These are phyloP conservation scores for Lapara coniferarum DNA, from an alignment of 2,888 invertebrate species.

Conservation along the genomic window DNA sequence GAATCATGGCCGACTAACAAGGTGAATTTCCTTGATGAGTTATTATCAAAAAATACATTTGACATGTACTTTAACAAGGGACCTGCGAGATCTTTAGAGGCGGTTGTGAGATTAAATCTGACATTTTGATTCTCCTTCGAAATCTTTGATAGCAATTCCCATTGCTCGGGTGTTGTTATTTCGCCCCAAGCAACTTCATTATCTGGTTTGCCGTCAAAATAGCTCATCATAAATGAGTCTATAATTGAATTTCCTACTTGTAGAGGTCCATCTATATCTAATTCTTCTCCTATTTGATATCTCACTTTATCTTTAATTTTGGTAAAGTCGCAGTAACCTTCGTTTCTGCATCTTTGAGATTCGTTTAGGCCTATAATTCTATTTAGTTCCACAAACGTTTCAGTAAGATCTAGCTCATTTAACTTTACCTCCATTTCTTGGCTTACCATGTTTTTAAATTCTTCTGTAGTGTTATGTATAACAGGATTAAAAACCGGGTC, in stretches of 20 bases:
- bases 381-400: not conserved
- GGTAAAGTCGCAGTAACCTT: conserved; percentile 10
- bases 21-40: conserved; percentile 33
- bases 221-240: conserved; percentile 36
- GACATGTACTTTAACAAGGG: conserved; percentile 32
- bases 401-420: not conserved
- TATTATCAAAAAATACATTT: conserved; percentile 32
- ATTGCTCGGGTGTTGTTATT: conserved; percentile 30
- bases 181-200: conserved; percentile 38
- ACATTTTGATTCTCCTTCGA: conserved; percentile 32
- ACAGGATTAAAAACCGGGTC: conserved; percentile 2
- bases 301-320: not conserved
- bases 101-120: conserved; percentile 30
- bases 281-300: not conserved
- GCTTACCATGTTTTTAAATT: not conserved
- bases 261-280: not conserved
- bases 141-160: conserved; percentile 35
- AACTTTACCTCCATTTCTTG: conserved; percentile 3
- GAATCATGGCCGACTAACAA: conserved; percentile 38
- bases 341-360: not conserved
- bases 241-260: conserved; percentile 12
- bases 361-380: not conserved
- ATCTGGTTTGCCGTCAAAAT: conserved; percentile 32
- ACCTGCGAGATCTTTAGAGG: conserved; percentile 32
- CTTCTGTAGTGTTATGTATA: not conserved